A percentile compares a stretch with the other conserved stretches of the same genome.
Conservation (phyloP, 2,113 vertebrate species). For the Mesoclemmys tuberculata region DNA sequence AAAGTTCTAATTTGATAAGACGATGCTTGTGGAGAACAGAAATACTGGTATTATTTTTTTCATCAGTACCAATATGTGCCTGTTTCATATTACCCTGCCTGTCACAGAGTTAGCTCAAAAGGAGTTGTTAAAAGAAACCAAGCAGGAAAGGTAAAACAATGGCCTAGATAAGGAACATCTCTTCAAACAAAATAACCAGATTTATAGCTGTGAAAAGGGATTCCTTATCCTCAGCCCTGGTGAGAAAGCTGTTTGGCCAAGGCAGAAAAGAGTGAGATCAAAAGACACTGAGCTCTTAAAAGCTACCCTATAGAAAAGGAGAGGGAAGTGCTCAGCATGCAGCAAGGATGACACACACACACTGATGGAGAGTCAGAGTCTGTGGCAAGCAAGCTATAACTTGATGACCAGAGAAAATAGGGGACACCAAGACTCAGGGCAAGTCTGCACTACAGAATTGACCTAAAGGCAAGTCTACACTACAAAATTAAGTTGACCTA, state of each 20-base stretch:
- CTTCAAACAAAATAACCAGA: background rate
- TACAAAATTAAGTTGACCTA: background rate
- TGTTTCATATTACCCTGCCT: no score
- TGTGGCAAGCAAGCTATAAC: background rate
- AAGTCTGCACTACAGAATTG: background rate
- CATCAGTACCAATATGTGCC: background rate
- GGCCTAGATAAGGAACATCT: background rate
- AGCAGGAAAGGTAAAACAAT: background rate
- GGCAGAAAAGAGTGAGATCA: background rate
- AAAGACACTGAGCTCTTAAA: background rate
- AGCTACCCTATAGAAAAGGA: background rate
- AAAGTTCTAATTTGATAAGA: constrained; percentile 1
- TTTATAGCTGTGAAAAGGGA: background rate
- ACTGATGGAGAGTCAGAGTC: background rate
- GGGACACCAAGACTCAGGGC: background rate
- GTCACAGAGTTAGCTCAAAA: background rate
- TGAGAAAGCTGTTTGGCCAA: background rate
- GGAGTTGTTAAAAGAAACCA: background rate
- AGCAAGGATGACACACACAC: background rate
- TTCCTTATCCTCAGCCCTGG: background rate
- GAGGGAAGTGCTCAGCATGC: background rate
- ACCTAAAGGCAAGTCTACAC: background rate
- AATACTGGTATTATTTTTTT: background rate
- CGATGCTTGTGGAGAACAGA: background rate
- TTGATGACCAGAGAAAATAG: background rate